Base-by-base conservation (phyloP, 2,797 vertebrate species). In the Tarsius wallacei region DNA sequence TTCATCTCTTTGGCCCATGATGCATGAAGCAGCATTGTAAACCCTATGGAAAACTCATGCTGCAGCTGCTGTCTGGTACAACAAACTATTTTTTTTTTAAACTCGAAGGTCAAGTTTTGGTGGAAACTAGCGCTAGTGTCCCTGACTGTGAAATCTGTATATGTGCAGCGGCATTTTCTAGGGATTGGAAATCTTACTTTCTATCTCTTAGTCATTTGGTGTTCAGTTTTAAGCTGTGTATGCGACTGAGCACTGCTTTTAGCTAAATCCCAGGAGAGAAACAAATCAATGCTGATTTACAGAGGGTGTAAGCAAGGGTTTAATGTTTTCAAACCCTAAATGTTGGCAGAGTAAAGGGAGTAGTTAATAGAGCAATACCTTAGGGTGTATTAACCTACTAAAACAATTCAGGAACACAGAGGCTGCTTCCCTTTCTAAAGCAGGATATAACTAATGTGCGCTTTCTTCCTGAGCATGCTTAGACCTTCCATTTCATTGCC, bases 241-340 rank as follows among this genome's bases (percentile, higher is more conserved):
- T 53, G 19, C 36, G 85, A 63, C 14, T 19, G 22, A 87, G 16
- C 28, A 74, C 5, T 78, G 36, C 70, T 83, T 96, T 96, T 87
- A 93, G 71, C 71, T 93, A 87, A 88, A 81, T 91, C 86, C 68
- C 83, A 90, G 57, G 47, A 42, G 59, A 73, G 49, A 86, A 90
- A 74, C 61, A 91, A 87, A 93, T 84, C 61, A 78, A n/a, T 70
- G 51, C 24, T 89, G 51, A 68, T 70, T 82, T 76, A 93, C 14
- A 94, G 42, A 95, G 64, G 33, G 47, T 42, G 9, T 82, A 91
- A 91, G 93, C 33, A 84, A 95, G 28, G 13, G 36, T 90, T 94
- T 87, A 97, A 91, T 73, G 87, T 63, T 91, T 71, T 68, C 74
- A 90, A 64, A 81, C 21, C 81, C 61, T 74, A 94, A 78, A 64